Conservation (phyloP, 2,888 invertebrate species). For the Steromphala cineraria region DNA sequence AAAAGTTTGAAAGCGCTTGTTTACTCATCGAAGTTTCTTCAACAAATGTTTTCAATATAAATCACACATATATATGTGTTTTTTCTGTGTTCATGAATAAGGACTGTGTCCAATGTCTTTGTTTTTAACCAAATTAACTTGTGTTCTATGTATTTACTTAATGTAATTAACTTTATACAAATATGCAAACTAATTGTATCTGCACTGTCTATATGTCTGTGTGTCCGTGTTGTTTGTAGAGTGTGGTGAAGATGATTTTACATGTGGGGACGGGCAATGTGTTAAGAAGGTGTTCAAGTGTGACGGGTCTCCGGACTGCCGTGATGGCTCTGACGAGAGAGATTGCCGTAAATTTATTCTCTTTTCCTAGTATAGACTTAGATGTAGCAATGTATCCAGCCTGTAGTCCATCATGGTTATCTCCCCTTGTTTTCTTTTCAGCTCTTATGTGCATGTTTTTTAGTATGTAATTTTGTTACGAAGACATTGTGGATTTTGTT, state of each 20-base stretch:
- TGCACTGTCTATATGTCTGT: not conserved
- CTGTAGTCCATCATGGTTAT: slow-evolving; percentile 22
- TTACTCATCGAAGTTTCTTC: too few relatives aligned
- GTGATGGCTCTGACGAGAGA: slow-evolving; percentile 58
- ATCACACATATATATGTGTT: too few relatives aligned
- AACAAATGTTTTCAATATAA: too few relatives aligned
- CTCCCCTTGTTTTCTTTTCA: not conserved
- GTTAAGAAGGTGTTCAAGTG: slow-evolving; percentile 40
- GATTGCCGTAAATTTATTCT: slow-evolving; percentile 48
- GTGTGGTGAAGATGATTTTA: slow-evolving; percentile 43
- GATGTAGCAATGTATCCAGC: too few relatives aligned
- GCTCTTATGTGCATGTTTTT: not conserved
- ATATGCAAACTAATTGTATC: not conserved
- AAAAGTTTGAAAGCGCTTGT: too few relatives aligned
- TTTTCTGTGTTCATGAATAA: too few relatives aligned
- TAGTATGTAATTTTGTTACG: too few relatives aligned
- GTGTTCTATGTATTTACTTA: too few relatives aligned
- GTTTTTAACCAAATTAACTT: too few relatives aligned
- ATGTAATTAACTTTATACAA: not conserved
- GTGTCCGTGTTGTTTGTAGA: not conserved
- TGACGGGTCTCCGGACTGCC: slow-evolving; percentile 49
- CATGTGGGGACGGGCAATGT: slow-evolving; percentile 48
- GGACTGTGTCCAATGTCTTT: too few relatives aligned
- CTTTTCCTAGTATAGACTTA: too few relatives aligned
- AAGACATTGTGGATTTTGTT: too few relatives aligned